Base-by-base conservation (phyloP, 1,140 invertebrate genomes). In the Mizuhopecten yessoensis region DNA sequence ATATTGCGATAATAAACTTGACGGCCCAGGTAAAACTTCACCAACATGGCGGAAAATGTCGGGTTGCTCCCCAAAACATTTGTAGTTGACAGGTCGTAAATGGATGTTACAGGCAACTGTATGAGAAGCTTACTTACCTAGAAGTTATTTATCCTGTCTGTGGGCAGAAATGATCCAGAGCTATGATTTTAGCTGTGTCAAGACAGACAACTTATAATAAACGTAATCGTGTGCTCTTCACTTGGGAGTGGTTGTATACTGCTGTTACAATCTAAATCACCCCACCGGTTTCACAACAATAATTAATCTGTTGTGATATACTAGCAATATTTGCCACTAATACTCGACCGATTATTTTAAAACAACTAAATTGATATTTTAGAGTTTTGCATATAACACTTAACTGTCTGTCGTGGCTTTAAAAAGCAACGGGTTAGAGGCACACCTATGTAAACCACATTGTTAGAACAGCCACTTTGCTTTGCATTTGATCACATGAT, bases 1-100 rank as follows among this genome's bases (percentile, higher is more conserved):
- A 17, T 29, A 29, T 75, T 75, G 11, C 29, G 2, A 75, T 75
- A 75, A 75, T 75, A 75, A 75, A 75, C 57, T 75, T 75, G 57
- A 75, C 57, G 57, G n/a, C 1, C 57, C 23, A 29, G 23, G 57
- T n/a, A 29, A 75, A 75, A 75, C 57, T 75, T 75, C n/a, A n/a
- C 57, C 57, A 75, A 75, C 57, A 75, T 75, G 57, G 57, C 57
- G 57, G 57, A 75, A 75, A 75, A 75, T n/a, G 57, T 75, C 57
- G 57, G 57, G n/a, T 75, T 75, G 57, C 57, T 75, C n/a, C 57
- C 57, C 57, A 75, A 75, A 75, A 75, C 57, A 75, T 75, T 29
- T 75, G 57, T n/a, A 29, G 1, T 75, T 75, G 57, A 75, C 57
- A 29, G 57, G 5, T 1, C n/a, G 11, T 29, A 75, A 75, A 29